These are phyloP conservation scores for Leptodactylus fallax DNA, from an alignment of 2,797 vertebrate genomes.

Conservation along the genomic window DNA sequence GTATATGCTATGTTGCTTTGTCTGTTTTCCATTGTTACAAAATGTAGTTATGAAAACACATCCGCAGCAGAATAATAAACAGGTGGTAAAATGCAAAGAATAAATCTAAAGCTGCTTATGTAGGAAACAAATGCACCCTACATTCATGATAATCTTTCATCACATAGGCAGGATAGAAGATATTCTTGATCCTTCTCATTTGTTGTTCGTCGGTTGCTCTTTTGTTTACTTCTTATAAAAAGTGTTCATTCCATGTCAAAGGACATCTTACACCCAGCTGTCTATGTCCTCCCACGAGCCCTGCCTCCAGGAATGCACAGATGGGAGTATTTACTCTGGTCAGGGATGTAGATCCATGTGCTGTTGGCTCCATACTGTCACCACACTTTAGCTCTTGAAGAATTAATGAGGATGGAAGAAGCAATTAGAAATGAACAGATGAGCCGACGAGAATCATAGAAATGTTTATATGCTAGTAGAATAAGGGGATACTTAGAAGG, in stretches of 20 bases:
- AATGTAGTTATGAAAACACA: background rate
- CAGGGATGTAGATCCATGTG: conserved; percentile 6
- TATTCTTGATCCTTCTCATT: conserved; percentile 26
- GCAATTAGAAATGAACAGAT: conserved; percentile 47
- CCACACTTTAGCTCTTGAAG: conserved; percentile 45
- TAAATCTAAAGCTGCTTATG: background rate
- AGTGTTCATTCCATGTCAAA: conserved; percentile 21
- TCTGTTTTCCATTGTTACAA: background rate
- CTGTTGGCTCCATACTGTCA: conserved; percentile 34
- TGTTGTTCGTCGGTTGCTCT: conserved; percentile 34
- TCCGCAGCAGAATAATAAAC: background rate
- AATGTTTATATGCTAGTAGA: conserved; percentile 24
- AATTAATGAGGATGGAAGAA: conserved; percentile 42
- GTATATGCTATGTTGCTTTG: background rate
- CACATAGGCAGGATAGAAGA: background rate
- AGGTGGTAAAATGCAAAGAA: background rate
- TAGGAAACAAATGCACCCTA: background rate
- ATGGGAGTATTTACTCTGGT: background rate
- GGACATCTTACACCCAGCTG: conserved; percentile 30
- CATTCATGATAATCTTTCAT: background rate
- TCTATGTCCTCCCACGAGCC: background rate
- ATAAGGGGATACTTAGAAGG: background rate
- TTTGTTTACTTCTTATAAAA: conserved; percentile 50
- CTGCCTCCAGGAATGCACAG: conserved; percentile 19
- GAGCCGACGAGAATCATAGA: conserved; percentile 19